These are phyloP conservation scores for Dendrocopos noguchii DNA, from an alignment of 2,113 vertebrate species.

Conservation along the genomic window DNA sequence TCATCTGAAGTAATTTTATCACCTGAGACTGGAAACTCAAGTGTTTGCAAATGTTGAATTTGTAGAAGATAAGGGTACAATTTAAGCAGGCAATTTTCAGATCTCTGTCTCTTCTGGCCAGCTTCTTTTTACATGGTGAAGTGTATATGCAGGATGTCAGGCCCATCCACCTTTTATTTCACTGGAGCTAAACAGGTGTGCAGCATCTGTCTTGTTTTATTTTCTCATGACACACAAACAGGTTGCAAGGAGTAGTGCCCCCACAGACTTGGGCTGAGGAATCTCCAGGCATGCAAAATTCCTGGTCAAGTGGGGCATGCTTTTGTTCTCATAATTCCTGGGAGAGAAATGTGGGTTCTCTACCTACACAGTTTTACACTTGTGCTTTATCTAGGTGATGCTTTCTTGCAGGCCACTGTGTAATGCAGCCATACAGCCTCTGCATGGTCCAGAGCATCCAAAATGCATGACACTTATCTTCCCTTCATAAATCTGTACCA, in stretches of 20 bases:
- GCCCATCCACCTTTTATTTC: background rate
- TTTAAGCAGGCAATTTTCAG: background rate
- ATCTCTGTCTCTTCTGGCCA: background rate
- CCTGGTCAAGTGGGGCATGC: background rate
- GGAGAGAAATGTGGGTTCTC: background rate
- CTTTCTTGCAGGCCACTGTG: background rate
- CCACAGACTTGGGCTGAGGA: background rate
- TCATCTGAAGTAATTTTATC: background rate
- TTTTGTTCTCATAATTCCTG: background rate
- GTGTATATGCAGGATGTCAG: background rate
- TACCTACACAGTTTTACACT: background rate
- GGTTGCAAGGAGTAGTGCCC: background rate
- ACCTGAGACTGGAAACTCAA: background rate
- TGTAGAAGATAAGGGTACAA: background rate
- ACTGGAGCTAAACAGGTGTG: background rate
- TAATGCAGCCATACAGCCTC: background rate
- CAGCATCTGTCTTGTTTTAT: background rate
- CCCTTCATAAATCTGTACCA: background rate
- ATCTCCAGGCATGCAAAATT: background rate
- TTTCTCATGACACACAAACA: background rate
- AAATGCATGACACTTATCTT: background rate
- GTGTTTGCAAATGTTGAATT: background rate
- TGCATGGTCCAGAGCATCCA: background rate
- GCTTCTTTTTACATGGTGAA: background rate
- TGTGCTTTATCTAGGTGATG: background rate